Percentiles rank a stretch among this genome's conserved stretches.
phyloP scores from a whole-genome alignment of 1,140 invertebrate genomes.

The Heliconius melpomene region DNA sequence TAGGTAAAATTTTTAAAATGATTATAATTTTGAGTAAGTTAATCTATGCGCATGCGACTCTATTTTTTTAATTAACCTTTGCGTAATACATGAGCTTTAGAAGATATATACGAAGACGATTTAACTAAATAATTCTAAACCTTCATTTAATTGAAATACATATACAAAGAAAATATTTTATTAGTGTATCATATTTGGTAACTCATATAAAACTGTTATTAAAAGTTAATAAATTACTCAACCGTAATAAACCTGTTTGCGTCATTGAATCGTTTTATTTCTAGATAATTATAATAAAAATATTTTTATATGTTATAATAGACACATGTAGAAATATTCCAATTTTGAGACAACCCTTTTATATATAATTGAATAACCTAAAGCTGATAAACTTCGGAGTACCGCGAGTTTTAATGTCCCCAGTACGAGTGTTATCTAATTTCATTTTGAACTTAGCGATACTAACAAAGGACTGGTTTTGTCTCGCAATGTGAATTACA shows the following conservation, averaged over 20 bases:
- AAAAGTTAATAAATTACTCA: neutral
- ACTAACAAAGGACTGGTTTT: slow-evolving; percentile 26
- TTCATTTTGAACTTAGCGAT: slow-evolving; percentile 30
- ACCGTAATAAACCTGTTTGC: neutral
- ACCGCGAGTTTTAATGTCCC: slow-evolving; percentile 10
- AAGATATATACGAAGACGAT: too few species aligned
- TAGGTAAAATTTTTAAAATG: too few species aligned
- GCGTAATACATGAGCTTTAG: too few species aligned
- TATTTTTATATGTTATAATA: neutral
- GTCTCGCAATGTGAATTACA: slow-evolving; percentile 31
- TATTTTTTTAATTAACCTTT: too few species aligned
- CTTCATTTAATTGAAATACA: too few species aligned
- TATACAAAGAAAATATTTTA: too few species aligned
- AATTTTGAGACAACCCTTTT: neutral
- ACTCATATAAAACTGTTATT: too few species aligned
- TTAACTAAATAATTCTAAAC: too few species aligned
- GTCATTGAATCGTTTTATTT: neutral
- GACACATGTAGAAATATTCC: neutral
- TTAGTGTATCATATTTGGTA: too few species aligned
- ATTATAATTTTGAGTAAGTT: too few species aligned
- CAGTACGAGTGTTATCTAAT: slow-evolving; percentile 24
- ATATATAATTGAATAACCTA: slow-evolving; percentile 1
- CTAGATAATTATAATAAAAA: neutral
- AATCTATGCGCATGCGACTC: too few species aligned
- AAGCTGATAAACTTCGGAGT: slow-evolving; percentile 1